These are phyloP conservation scores for Boleophthalmus pectinirostris DNA, from an alignment of 2,113 vertebrate species.

Conservation along the genomic window DNA sequence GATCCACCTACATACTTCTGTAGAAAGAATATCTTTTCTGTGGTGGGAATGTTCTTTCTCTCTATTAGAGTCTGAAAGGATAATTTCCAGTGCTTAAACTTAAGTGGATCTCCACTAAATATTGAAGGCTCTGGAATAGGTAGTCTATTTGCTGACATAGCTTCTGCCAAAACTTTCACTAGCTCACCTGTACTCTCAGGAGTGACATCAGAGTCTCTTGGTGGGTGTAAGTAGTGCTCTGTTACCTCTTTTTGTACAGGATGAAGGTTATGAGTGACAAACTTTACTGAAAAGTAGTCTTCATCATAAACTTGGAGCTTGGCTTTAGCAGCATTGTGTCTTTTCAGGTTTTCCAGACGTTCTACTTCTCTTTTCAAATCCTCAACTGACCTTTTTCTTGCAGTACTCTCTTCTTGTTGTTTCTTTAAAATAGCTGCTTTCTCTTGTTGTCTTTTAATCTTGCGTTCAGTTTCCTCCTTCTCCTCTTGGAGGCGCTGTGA, in stretches of 20 bases:
- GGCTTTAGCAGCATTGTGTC: constrained; percentile 21
- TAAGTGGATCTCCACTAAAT: constrained; percentile 46
- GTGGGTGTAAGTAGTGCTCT: background rate
- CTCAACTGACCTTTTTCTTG: background rate
- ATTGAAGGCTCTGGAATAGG: constrained; percentile 45
- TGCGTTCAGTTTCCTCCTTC: constrained; percentile 16
- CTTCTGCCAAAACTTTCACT: constrained; percentile 24
- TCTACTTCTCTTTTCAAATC: constrained; percentile 13
- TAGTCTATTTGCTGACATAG: constrained; percentile 38
- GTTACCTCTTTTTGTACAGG: background rate
- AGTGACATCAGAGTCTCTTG: background rate
- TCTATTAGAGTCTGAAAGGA: constrained; percentile 44
- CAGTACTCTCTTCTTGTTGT: constrained; percentile 13
- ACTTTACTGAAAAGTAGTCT: background rate
- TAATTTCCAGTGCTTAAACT: constrained; percentile 44
- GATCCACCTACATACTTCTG: constrained; percentile 26
- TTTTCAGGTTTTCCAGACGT: constrained; percentile 20
- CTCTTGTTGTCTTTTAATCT: constrained; percentile 13
- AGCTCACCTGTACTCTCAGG: constrained; percentile 3
- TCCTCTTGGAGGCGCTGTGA: constrained; percentile 10
- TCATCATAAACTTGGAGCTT: constrained; percentile 19
- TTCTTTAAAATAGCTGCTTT: constrained; percentile 1
- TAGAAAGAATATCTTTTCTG: constrained; percentile 19
- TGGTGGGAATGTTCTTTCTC: constrained; percentile 8
- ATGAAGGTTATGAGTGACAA: background rate